Conservation (phyloP, 2,113 vertebrate species). For the Phyllostomus discolor region DNA sequence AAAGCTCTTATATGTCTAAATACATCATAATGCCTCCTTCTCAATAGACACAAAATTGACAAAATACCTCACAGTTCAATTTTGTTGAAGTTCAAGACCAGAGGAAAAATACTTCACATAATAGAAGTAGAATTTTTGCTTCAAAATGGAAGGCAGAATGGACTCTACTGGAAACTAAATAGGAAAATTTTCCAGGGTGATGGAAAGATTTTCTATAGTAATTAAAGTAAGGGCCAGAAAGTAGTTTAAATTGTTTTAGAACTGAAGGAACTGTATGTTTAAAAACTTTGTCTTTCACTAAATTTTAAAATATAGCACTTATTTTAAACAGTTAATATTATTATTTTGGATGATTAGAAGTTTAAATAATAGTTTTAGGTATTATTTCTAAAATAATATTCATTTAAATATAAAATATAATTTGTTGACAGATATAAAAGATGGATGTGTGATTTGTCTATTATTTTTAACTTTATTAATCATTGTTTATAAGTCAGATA, state of each 20-base stretch:
- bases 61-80: background rate
- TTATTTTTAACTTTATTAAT: background rate
- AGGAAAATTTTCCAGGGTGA: background rate
- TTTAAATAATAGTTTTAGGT: background rate
- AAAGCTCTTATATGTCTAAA: background rate
- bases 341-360: background rate
- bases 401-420: background rate
- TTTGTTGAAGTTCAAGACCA: background rate
- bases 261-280: background rate
- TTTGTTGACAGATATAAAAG: background rate
- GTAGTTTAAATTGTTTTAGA: background rate
- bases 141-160: background rate
- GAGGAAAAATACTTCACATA: background rate
- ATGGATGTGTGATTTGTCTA: background rate
- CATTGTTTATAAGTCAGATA: background rate
- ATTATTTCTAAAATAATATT: background rate
- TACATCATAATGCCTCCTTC: background rate
- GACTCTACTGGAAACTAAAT: background rate
- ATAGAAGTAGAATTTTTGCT: background rate
- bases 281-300: background rate
- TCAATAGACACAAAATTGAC: background rate
- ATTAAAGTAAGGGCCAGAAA: background rate
- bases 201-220: background rate
- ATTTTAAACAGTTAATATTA: background rate
- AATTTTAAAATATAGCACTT: background rate